Evolutionary conservation across 2,797 vertebrate genomes (phyloP).

Genomic region (Onychomys arenicola): DNA sequence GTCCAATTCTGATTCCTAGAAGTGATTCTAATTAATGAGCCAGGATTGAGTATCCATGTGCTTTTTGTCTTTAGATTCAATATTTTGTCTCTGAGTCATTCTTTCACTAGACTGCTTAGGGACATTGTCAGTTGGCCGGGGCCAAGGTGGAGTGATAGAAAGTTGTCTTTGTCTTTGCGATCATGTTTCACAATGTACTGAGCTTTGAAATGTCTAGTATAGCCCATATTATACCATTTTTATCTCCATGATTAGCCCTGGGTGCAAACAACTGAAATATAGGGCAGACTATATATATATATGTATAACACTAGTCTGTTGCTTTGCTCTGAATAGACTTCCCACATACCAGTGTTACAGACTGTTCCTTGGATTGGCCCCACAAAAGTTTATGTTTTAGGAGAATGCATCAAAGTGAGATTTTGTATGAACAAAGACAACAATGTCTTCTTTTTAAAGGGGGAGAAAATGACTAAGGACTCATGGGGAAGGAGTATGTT

Average conservation of each 20-base stretch:
- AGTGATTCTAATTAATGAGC: background rate
- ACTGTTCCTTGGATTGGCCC: background rate
- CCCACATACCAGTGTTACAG: background rate
- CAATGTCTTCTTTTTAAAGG: background rate
- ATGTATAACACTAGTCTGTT: conserved; percentile 25
- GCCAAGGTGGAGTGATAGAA: background rate
- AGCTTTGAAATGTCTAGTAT: background rate
- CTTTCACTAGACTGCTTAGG: background rate
- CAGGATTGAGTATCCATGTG: background rate
- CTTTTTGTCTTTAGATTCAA: background rate
- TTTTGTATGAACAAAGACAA: background rate
- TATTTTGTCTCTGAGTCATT: background rate
- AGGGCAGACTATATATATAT: too few species aligned
- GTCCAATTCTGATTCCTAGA: background rate
- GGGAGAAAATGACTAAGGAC: background rate
- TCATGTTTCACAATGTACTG: background rate
- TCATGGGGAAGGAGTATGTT: background rate
- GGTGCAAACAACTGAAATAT: background rate
- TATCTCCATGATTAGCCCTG: background rate
- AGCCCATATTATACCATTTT: background rate
- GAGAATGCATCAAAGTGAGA: background rate
- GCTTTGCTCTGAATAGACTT: conserved; percentile 30
- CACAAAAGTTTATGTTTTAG: background rate
- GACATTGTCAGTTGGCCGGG: fast-evolving
- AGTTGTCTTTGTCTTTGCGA: background rate